These are phyloP conservation scores for Tachuris rubrigastra DNA, from an alignment of 2,113 vertebrate species.

Conservation along the genomic window DNA sequence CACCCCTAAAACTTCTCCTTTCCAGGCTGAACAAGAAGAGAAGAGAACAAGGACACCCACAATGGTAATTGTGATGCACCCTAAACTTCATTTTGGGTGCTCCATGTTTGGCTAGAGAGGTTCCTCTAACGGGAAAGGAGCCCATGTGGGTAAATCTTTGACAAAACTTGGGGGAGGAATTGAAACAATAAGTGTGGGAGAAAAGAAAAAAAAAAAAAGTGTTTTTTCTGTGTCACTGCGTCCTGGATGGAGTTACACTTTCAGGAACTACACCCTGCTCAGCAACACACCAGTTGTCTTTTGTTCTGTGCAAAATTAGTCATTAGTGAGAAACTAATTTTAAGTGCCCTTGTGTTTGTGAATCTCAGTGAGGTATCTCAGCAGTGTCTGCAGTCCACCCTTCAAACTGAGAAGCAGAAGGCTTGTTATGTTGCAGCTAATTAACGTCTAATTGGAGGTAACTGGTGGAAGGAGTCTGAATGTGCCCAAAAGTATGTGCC, in stretches of 20 bases:
- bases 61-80: not conserved
- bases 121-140: not conserved
- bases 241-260: not conserved
- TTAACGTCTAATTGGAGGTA: not conserved
- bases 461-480: not conserved
- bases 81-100: not conserved
- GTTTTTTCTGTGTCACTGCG: not conserved
- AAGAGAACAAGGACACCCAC: not conserved
- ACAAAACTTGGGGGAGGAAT: not conserved
- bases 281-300: not conserved
- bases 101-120: not conserved
- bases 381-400: not conserved
- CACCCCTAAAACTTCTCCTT: not conserved
- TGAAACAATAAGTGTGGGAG: not conserved
- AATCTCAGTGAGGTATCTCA: not conserved
- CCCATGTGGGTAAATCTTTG: not conserved
- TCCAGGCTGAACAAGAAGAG: not conserved
- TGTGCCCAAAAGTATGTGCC: not conserved
- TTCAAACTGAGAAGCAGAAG: not conserved
- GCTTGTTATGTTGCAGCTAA: not conserved
- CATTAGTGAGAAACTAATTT: not conserved
- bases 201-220: not conserved
- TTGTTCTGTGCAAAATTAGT: not conserved
- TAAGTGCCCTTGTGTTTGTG: not conserved
- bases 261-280: not conserved